Conservation (phyloP, 2,113 vertebrate genomes). For the Pelecanoides urinatrix region DNA sequence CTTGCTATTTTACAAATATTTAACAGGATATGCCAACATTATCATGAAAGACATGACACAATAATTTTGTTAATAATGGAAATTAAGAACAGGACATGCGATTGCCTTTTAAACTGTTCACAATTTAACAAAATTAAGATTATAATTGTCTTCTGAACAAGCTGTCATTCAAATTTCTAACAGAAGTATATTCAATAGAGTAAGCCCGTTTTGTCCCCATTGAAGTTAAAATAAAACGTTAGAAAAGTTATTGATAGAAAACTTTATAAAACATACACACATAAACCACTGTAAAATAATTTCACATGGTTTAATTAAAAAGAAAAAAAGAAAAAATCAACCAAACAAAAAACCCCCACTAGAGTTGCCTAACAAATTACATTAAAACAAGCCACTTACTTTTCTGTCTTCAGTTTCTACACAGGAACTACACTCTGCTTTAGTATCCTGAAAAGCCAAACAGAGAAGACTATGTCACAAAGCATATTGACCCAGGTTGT, state of each 20-base stretch:
- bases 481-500: background rate
- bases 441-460: slow-evolving; percentile 72
- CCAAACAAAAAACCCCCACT: background rate
- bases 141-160: background rate
- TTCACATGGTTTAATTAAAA: background rate
- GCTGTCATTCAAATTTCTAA: background rate
- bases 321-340: background rate
- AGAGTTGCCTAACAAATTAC: background rate
- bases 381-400: slow-evolving; percentile 67
- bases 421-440: slow-evolving; percentile 73
- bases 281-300: background rate
- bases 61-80: background rate
- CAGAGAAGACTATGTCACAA: background rate
- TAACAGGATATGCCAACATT: background rate
- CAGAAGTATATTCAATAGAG: background rate
- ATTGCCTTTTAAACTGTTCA: background rate
- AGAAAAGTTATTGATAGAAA: background rate
- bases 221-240: background rate
- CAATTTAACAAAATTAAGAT: background rate
- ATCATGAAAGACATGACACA: background rate
- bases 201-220: background rate
- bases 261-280: background rate
- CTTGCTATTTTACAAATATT: background rate
- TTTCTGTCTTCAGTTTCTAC: slow-evolving; percentile 79
- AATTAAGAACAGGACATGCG: background rate